Evolutionary conservation across 1,140 invertebrate species (phyloP), one percentile per base, ranked within the genome.

Genomic region (Penaeus japonicus): DNA sequence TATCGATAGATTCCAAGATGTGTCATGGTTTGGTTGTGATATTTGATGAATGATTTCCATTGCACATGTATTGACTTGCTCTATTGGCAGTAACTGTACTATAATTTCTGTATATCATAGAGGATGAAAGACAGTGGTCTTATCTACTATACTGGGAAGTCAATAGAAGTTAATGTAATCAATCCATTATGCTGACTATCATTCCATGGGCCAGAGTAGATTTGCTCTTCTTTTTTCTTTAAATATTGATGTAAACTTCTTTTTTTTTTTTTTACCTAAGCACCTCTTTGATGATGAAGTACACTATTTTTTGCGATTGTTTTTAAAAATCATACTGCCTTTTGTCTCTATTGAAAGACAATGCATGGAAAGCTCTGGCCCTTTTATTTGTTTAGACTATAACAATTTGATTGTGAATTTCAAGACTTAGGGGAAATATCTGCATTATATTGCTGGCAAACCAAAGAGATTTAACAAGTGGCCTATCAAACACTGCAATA

Each of bases 1-100:
- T 79, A 54, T 53, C 54, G 12, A 79, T 79, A 79, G n/a, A 53
- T 24, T 79, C 75, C 32, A 83, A 59, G 57, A 65, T 59, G 65
- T 65, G 59, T 83, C 81, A 83, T 65, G 59, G 81, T 83, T 62
- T 83, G 81, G 81, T 83, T 83, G 81, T 83, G 81, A 83, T 83
- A 83, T 83, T 83, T 83, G 81, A 83, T 27, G 81, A 57, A 82
- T 24, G 27, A 65, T 59, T 83, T 35, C 62, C 62, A 35, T 83
- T 83, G 35, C 47, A 47, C 47, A 47, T 47, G 47, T 47, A 47
- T 47, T 47, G 47, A 47, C 47, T 47, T 47, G 47, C 47, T 47
- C 47, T 47, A 47, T 47, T 47, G 47, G 47, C 47, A 47, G 47
- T 47, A 47, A 47, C 47, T 47, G 47, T 47, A 47, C 47, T 47